Percentiles rank a stretch among this genome's conserved stretches.
These are phyloP conservation scores for Pantherophis alleghaniensis DNA, from an alignment of 2,797 vertebrate species.

Conservation along the genomic window DNA sequence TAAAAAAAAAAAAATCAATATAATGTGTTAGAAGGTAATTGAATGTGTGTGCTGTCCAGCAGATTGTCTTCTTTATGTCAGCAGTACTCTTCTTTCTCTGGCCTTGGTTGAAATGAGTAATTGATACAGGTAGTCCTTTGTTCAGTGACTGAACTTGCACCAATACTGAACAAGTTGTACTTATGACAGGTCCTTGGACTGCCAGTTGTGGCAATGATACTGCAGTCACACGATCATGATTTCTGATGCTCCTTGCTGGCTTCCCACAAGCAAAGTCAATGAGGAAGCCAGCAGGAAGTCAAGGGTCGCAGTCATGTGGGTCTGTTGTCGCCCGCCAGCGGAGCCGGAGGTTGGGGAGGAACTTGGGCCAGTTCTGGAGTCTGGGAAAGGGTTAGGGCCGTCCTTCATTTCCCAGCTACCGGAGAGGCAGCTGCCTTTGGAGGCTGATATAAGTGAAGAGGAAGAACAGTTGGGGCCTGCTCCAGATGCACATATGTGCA, in stretches of 20 bases:
- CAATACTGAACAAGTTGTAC: background rate
- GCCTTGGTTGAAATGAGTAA: background rate
- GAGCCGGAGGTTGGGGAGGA: too few species aligned
- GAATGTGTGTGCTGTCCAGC: background rate
- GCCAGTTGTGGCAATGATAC: background rate
- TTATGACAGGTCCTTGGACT: background rate
- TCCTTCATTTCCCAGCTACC: too few species aligned
- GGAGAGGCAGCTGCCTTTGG: too few species aligned
- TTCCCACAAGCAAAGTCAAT: background rate
- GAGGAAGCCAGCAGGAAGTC: background rate
- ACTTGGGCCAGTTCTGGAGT: too few species aligned
- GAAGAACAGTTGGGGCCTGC: too few species aligned
- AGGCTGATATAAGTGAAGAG: too few species aligned
- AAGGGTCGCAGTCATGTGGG: background rate
- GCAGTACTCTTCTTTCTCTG: background rate
- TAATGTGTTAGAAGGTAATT: background rate
- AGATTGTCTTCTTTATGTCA: too few species aligned
- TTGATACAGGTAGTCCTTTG: background rate
- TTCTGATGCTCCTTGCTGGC: background rate
- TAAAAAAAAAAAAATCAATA: background rate
- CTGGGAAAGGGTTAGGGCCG: too few species aligned
- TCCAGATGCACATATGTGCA: too few species aligned
- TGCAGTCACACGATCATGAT: background rate
- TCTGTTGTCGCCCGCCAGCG: too few species aligned
- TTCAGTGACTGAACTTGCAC: background rate